Conservation (phyloP, 1,140 invertebrate species). For the Hesperophylax magnus region DNA sequence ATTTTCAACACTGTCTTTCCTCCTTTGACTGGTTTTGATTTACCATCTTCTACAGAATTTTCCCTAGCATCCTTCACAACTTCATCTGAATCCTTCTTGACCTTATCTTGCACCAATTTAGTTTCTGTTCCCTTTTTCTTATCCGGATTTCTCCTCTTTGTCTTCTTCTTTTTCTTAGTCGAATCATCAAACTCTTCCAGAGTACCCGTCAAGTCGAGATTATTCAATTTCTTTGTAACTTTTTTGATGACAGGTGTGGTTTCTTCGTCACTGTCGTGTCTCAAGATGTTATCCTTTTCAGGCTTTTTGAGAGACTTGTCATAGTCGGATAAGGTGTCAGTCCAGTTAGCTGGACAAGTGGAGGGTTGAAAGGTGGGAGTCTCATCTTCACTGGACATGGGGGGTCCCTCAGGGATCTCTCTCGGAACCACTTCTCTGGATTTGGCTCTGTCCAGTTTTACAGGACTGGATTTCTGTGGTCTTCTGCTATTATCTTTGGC, state of each 20-base stretch:
- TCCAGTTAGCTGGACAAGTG: slow-evolving; percentile 64
- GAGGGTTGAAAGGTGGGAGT: slow-evolving; percentile 57
- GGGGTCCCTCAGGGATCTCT: slow-evolving; percentile 56
- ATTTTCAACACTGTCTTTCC: slow-evolving; percentile 60
- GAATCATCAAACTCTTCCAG: slow-evolving; percentile 70
- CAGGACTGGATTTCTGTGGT: slow-evolving; percentile 59
- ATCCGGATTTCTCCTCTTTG: slow-evolving; percentile 64
- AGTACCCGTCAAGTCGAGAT: slow-evolving; percentile 67
- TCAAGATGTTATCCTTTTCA: slow-evolving; percentile 29
- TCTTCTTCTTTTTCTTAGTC: slow-evolving; percentile 68
- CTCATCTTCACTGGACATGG: slow-evolving; percentile 68
- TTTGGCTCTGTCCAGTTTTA: slow-evolving; percentile 67
- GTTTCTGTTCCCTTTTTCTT: slow-evolving; percentile 59
- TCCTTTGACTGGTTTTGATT: slow-evolving; percentile 52
- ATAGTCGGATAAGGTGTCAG: slow-evolving; percentile 57
- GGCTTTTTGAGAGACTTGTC: slow-evolving; percentile 39
- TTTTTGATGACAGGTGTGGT: slow-evolving; percentile 42
- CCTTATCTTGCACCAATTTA: slow-evolving; percentile 49
- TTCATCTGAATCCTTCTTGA: slow-evolving; percentile 58
- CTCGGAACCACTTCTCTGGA: slow-evolving; percentile 65
- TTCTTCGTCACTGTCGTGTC: slow-evolving; percentile 28
- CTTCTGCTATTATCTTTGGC: slow-evolving; percentile 58
- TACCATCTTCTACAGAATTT: slow-evolving; percentile 47
- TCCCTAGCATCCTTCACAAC: slow-evolving; percentile 57
- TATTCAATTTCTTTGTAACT: slow-evolving; percentile 59